These are phyloP conservation scores for Nebria ingens DNA, from an alignment of 1,140 invertebrate species.

Conservation along the genomic window DNA sequence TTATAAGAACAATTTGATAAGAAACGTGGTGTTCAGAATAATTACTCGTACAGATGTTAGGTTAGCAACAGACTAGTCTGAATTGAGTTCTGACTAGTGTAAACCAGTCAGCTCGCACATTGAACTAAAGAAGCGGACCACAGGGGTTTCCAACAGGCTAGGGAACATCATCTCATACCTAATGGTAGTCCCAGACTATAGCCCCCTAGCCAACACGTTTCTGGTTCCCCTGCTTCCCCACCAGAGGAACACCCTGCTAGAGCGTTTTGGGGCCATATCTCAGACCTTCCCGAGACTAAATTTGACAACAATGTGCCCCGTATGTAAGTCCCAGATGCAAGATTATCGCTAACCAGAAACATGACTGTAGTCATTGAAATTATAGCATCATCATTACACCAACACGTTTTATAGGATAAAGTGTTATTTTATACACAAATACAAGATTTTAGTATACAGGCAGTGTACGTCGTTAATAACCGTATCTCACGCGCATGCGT, in stretches of 20 bases:
- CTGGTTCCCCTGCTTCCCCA: conserved; percentile 36
- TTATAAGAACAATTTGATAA: no score
- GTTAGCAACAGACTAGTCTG: conserved; percentile 47
- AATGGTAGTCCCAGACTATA: neutral
- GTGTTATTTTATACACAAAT: no score
- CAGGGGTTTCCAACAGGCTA: conserved; percentile 28
- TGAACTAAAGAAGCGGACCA: conserved; percentile 44
- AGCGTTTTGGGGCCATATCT: conserved; percentile 38
- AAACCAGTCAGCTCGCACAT: conserved; percentile 44
- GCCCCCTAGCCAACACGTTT: neutral
- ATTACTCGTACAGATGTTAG: conserved; percentile 15
- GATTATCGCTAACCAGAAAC: conserved; percentile 37
- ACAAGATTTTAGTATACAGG: conserved; percentile 1
- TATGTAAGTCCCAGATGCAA: conserved; percentile 44
- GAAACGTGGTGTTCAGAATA: neutral
- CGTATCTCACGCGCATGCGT: no score
- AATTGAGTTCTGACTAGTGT: conserved; percentile 42
- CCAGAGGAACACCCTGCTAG: conserved; percentile 42
- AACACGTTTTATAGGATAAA: no score
- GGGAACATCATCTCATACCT: neutral
- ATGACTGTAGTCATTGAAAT: conserved; percentile 11
- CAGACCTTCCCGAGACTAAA: conserved; percentile 46
- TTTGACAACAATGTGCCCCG: conserved; percentile 41
- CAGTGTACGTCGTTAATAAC: no score
- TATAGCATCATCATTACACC: conserved; percentile 15